Base-by-base conservation (phyloP, 2,797 vertebrate species). In the Spondyliosoma cantharus region DNA sequence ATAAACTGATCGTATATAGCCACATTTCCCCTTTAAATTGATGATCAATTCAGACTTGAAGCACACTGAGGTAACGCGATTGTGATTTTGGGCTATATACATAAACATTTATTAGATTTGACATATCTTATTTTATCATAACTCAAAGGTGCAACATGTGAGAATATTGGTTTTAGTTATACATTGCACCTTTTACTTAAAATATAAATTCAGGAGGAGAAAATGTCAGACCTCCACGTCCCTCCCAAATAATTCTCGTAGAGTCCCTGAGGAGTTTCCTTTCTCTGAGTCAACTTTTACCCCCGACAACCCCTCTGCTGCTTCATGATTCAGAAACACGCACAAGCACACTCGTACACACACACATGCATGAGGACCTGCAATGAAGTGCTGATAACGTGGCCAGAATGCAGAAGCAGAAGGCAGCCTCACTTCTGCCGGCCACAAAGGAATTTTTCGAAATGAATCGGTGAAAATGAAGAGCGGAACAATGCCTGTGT, bases 321-420 rank as follows among this genome's bases (percentile, higher is more conserved):
- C 65, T 50, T 59, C 45, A 20, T 25, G 37, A 77, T 46, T 78
- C 57, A 67, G 65, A 50, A 46, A 54, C 11, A n/a, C 17, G 15
- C 49, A 27, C 69, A 16, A 25, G 37, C 66, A 32, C 48, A 8
- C 22, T 5, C 67, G 9, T n/a, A n/a, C 29, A 20, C 52, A 54
- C 54, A 67, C 57, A 70, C 60, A 70, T 13, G 17, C 70, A 67
- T 50, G 24, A 50, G 27, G 54, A 75, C 32, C 76, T 68, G 52
- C 45, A 69, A 77, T 77, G 27, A 74, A 76, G 70, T 46, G 63
- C 58, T 45, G 69, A 68, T 71, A 79, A 71, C 16, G 5, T 49
- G 4, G 53, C 57, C 68, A 82, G 73, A 75, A n/a, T n/a, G n/a
- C n/a, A 59, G 78, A 80, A 87, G 72, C 80, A 73, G 63, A 59